phyloP scores from a whole-genome alignment of 1,140 invertebrate species.

The Drosophila navojoa region DNA sequence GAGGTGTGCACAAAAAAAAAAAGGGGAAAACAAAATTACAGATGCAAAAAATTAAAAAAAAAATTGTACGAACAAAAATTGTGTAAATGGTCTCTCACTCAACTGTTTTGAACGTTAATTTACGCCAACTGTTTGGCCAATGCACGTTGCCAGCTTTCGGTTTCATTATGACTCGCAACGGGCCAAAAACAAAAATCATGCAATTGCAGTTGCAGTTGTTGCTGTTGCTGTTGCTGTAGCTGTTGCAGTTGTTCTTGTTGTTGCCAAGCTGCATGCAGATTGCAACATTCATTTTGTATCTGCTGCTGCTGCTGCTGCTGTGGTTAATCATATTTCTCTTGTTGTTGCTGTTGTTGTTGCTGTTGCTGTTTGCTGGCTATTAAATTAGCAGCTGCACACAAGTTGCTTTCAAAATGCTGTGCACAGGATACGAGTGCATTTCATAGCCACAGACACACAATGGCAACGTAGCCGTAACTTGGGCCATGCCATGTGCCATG shows the following conservation, averaged over 20 bases:
- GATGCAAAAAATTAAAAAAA: slow-evolving; percentile 6
- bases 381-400: slow-evolving; percentile 68
- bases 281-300: slow-evolving; percentile 75
- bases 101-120: slow-evolving; percentile 62
- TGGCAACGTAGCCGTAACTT: neutral
- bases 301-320: slow-evolving; percentile 35
- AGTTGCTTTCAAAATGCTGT: slow-evolving; percentile 35
- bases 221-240: slow-evolving; percentile 13
- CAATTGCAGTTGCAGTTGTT: slow-evolving; percentile 38
- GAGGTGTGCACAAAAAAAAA: slow-evolving; percentile 34
- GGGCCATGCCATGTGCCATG: slow-evolving; percentile 21
- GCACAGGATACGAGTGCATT: slow-evolving; percentile 43
- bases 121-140: slow-evolving; percentile 64
- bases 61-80: slow-evolving; percentile 10
- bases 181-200: slow-evolving; percentile 55
- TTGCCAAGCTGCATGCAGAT: slow-evolving; percentile 57
- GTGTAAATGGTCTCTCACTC: slow-evolving; percentile 42
- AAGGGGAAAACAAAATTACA: slow-evolving; percentile 6
- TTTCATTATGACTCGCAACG: slow-evolving; percentile 67
- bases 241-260: slow-evolving; percentile 27
- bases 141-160: slow-evolving; percentile 62
- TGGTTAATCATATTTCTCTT: slow-evolving; percentile 70
- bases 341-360: slow-evolving; percentile 25
- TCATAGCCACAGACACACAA: neutral
- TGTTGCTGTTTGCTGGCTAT: slow-evolving; percentile 1